These are phyloP conservation scores for Cosmorhoe ocellata DNA, from an alignment of 2,888 invertebrate species.

Conservation along the genomic window DNA sequence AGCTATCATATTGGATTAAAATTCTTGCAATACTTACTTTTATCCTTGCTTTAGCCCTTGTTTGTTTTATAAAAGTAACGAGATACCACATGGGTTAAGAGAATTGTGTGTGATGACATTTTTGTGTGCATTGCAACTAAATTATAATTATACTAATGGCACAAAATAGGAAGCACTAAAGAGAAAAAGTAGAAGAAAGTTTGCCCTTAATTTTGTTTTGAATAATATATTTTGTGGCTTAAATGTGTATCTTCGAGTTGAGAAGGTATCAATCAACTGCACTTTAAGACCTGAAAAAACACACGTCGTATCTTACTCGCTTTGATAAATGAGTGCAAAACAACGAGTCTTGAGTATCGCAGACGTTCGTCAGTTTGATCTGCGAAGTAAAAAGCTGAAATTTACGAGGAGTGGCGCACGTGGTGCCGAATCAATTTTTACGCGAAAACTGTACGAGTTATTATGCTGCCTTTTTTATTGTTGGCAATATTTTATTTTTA, in stretches of 20 bases:
- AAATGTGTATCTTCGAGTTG: too few species aligned
- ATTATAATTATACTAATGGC: too few species aligned
- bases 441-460: conserved; percentile 7
- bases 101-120: too few species aligned
- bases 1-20: too few species aligned
- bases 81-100: too few species aligned
- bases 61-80: too few species aligned
- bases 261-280: not conserved
- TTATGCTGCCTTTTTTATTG: conserved; percentile 21
- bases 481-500: conserved; percentile 22
- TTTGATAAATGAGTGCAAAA: conserved; percentile 30
- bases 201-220: not conserved
- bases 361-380: conserved; percentile 31
- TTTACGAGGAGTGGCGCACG: conserved; percentile 31
- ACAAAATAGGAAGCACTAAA: too few species aligned
- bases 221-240: too few species aligned
- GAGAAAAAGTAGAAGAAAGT: not conserved
- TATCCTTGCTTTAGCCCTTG: too few species aligned
- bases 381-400: conserved; percentile 29
- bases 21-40: too few species aligned
- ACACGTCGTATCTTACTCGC: conserved; percentile 4
- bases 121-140: too few species aligned
- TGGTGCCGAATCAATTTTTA: conserved; percentile 24
- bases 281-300: conserved; percentile 6
- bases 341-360: conserved; percentile 20